Evolutionary conservation across 2,888 invertebrate species (phyloP), one percentile per base, ranked within the genome.

Genomic region (Mechanitis mazaeus): DNA sequence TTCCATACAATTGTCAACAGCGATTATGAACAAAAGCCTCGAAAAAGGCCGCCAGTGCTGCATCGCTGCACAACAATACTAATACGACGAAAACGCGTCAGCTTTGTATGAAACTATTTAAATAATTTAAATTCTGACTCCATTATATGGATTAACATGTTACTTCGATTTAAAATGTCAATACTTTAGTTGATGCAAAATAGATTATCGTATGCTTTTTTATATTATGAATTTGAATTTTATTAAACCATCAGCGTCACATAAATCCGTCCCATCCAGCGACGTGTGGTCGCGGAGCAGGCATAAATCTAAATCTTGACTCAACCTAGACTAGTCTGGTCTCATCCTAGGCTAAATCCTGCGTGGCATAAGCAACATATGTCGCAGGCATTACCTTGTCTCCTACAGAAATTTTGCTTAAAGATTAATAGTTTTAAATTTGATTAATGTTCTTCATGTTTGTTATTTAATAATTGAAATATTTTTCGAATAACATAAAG

Each of bases 281-380:
- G 63, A 64, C 65, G 66, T 55, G 63, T 58, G 73, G 74, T 77
- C 79, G 70, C 79, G 78, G 76, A 76, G 75, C 74, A 79, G 79
- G 77, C 64, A 85, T 86, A 86, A 86, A 86, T 86, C 83, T 80
- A 68, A 55, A 68, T 72, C 69, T 69, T 75, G 73, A 68, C 73
- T 70, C 31, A 60, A 55, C 60, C 55, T 60, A 55, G 55, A 45
- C 55, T 38, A 55, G 47, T 35, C 55, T 56, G 47, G 50, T 47
- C 55, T 50, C 50, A 33, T 55, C 50, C 50, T 31, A 47, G 55
- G 38, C 55, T 55, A 60, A 56, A 60, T 50, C 60, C 50, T 50
- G 57, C 60, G 60, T 55, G 55, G 35, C 59, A 47, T 35, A 47
- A 47, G 46, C 59, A 33, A 59, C 59, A 59, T 55, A 54, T 59